Evolutionary conservation across 2,888 invertebrate genomes (phyloP).

Genomic region (Clanis bilineata): DNA sequence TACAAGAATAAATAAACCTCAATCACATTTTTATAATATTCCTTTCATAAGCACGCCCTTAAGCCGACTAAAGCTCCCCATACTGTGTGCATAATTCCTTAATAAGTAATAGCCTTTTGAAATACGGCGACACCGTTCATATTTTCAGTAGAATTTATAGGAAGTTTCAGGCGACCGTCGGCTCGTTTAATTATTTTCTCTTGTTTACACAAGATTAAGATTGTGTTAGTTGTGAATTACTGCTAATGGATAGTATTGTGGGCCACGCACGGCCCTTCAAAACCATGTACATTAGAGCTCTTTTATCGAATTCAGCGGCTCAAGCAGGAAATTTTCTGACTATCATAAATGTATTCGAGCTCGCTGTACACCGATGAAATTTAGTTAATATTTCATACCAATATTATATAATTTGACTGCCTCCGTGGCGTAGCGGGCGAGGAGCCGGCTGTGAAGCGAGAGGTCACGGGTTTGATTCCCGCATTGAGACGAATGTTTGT

Average conservation of each 20-base stretch:
- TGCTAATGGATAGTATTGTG: conserved; percentile 23
- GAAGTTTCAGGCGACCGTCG: conserved; percentile 48
- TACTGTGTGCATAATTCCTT: conserved; percentile 63
- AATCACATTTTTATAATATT: conserved; percentile 49
- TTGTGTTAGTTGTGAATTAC: conserved; percentile 33
- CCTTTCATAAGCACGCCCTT: conserved; percentile 45
- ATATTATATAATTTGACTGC: no score
- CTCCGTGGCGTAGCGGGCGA: no score
- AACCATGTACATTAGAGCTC: not conserved
- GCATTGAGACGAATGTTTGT: no score
- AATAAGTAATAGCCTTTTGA: conserved; percentile 63
- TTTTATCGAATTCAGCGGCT: no score
- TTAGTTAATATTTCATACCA: no score
- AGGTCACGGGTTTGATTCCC: no score
- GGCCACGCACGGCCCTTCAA: conserved; percentile 21
- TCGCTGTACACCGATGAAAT: no score
- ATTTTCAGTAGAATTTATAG: conserved; percentile 63
- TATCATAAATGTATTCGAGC: no score
- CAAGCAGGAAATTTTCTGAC: no score
- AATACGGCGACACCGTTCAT: conserved; percentile 59
- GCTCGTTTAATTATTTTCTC: conserved; percentile 66
- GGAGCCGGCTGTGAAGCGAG: no score
- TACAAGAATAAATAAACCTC: conserved; percentile 43
- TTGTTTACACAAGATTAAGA: conserved; percentile 68
- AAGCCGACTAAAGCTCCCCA: conserved; percentile 44